These are phyloP conservation scores for Punctoribates punctum DNA, from an alignment of 2,888 invertebrate genomes.

Conservation along the genomic window DNA sequence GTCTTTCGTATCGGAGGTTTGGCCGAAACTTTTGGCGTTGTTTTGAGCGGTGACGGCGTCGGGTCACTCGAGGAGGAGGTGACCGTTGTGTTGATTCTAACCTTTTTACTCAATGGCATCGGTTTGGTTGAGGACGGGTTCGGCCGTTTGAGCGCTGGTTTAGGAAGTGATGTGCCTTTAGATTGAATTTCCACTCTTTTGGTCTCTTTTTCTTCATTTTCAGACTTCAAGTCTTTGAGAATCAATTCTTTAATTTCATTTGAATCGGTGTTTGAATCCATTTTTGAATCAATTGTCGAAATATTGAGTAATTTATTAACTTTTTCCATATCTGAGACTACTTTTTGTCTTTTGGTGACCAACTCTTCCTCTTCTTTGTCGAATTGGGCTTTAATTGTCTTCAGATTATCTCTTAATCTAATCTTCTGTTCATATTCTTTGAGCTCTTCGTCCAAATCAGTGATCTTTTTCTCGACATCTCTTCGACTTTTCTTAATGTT, in stretches of 20 bases:
- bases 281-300: too few species aligned
- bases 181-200: neutral
- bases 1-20: neutral
- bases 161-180: neutral
- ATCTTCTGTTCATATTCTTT: neutral
- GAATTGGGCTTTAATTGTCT: neutral
- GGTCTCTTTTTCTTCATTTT: neutral
- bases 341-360: neutral
- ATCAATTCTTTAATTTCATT: too few species aligned
- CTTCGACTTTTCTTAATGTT: neutral
- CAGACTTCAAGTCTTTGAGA: neutral
- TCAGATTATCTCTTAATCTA: neutral
- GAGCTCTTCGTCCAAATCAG: constrained; percentile 15
- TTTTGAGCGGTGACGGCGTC: too few species aligned
- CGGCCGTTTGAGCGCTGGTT: neutral
- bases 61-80: too few species aligned
- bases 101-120: neutral
- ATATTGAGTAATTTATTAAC: neutral
- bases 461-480: constrained; percentile 1
- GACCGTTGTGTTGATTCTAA: neutral
- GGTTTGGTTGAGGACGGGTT: neutral
- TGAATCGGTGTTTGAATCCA: neutral
- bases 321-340: neutral
- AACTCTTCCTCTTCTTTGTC: neutral
- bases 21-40: neutral